phyloP scores from a whole-genome alignment of 2,797 vertebrate species.

The Chaetodon trifasciatus region DNA sequence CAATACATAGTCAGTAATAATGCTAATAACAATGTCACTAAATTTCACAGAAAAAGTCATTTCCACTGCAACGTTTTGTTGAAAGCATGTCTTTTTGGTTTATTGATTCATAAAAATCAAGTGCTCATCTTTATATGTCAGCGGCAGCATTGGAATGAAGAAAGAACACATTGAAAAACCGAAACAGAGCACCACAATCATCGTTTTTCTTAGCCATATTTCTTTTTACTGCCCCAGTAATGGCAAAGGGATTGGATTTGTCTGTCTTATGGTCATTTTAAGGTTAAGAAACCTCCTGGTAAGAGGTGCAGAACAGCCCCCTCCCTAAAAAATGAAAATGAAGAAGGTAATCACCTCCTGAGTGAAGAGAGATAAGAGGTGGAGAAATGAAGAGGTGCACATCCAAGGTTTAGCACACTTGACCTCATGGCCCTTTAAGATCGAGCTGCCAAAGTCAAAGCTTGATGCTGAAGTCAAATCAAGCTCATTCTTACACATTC shows the following conservation, averaged over 20 bases:
- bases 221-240: slow-evolving; percentile 51
- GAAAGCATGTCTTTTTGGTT: slow-evolving; percentile 34
- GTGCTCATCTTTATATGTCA: slow-evolving; percentile 18
- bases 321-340: slow-evolving; percentile 53
- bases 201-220: slow-evolving; percentile 26
- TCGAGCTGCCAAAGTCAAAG: slow-evolving; percentile 51
- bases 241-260: slow-evolving; percentile 59
- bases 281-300: slow-evolving; percentile 40
- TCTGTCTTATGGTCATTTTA: slow-evolving; percentile 35
- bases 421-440: slow-evolving; percentile 58
- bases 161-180: slow-evolving; percentile 4
- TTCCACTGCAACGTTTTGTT: slow-evolving; percentile 1
- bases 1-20: slow-evolving; percentile 60
- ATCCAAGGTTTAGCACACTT: slow-evolving; percentile 51
- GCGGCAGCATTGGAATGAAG: slow-evolving; percentile 18
- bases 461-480: slow-evolving; percentile 49
- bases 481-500: slow-evolving; percentile 20
- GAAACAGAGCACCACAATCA: slow-evolving; percentile 14
- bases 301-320: slow-evolving; percentile 31
- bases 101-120: slow-evolving; percentile 31
- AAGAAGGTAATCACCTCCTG: slow-evolving; percentile 62
- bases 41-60: slow-evolving; percentile 4
- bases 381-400: slow-evolving; percentile 37
- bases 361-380: slow-evolving; percentile 61
- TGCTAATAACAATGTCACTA: slow-evolving; percentile 32